A percentile compares a stretch with the other conserved stretches of the same genome.
phyloP scores from a whole-genome alignment of 2,888 invertebrate species.

The Rapana venosa region DNA sequence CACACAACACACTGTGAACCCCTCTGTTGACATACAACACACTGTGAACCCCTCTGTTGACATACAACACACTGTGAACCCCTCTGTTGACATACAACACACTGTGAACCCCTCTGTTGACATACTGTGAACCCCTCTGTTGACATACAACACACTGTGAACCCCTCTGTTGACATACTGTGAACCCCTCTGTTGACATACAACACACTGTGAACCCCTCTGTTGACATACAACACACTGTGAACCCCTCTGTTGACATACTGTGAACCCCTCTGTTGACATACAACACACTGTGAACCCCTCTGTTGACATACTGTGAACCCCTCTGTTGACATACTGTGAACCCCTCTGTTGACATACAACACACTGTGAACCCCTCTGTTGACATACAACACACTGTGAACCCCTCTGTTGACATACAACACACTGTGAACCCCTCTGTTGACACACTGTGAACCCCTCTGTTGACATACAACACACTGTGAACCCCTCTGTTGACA shows the following conservation, averaged over 20 bases:
- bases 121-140: not conserved
- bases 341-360: not conserved
- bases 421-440: too few species aligned
- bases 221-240: not conserved
- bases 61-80: not conserved
- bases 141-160: not conserved
- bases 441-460: too few species aligned
- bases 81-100: not conserved
- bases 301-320: not conserved
- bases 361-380: not conserved
- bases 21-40: not conserved
- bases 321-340: not conserved
- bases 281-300: not conserved
- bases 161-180: not conserved
- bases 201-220: not conserved
- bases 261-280: not conserved
- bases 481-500: too few species aligned
- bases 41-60: not conserved
- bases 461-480: too few species aligned
- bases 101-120: not conserved
- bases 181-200: not conserved
- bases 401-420: not conserved
- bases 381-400: constrained; percentile 2
- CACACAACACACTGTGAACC: not conserved
- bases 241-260: not conserved